Base-by-base conservation (phyloP, 1,140 invertebrate species). In the Drosophila lowei region DNA sequence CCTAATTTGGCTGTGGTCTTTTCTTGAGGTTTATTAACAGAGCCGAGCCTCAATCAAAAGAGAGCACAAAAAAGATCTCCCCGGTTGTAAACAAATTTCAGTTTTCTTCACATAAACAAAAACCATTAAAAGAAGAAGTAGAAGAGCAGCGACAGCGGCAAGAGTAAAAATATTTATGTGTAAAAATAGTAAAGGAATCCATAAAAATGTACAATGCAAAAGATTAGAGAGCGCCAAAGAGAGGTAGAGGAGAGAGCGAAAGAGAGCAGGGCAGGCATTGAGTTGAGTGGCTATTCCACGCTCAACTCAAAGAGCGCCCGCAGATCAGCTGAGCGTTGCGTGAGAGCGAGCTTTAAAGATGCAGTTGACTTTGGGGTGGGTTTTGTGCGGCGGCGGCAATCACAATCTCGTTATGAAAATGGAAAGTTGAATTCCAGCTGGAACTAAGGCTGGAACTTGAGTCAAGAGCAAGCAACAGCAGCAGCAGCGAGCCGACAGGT, bases 111-210 rank as follows among this genome's bases (percentile, higher is more conserved):
- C 38, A 67, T 59, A 52, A 64, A 34, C 44, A 53, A 65, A 75
- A 34, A 62, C 21, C 55, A 58, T 38, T 57, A 68, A 54, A 38
- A 38, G 34, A 38, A 38, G 11, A 38, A 38, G 34, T 13, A 38
- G n/a, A 48, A 41, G 11, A 71, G 30, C 44, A 48, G 11, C 59
- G 43, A 62, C 56, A 54, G 42, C 54, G 21, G 46, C 59, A 48
- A 74, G 57, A 68, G 52, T 50, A 58, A 66, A 72, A 28, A 58
- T 59, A 64, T 67, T 60, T 48, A 46, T 64, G 74, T 81, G 74
- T 86, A 88, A 76, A 88, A 86, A 86, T 79, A 88, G 78, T 83
- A 15, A 62, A 78, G 59, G 83, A 88, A 86, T 76, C 83, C 83
- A 86, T 86, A 86, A 83, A 88, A 86, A 88, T 86, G 81, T 78